Evolutionary conservation across 2,797 vertebrate genomes (phyloP).

Genomic region (Adrianichthys oophorus): DNA sequence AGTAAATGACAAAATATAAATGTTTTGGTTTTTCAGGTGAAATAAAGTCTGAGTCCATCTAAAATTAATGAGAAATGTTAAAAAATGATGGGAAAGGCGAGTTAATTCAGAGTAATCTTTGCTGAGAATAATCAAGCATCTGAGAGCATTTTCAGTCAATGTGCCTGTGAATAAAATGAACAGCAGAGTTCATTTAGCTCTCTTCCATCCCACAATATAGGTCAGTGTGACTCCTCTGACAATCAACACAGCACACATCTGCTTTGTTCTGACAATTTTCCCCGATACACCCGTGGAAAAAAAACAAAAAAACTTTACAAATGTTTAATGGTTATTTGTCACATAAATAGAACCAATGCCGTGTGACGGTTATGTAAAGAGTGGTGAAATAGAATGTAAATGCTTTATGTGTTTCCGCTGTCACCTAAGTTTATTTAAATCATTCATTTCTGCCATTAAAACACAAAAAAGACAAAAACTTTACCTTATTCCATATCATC

Average conservation of each 20-base stretch:
- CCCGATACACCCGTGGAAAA: too few species aligned
- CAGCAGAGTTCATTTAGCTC: not conserved
- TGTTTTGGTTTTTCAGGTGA: too few species aligned
- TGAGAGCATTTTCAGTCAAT: too few species aligned
- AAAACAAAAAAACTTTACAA: too few species aligned
- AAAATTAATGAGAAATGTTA: too few species aligned
- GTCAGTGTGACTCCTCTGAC: not conserved
- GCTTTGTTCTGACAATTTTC: not conserved
- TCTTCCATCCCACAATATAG: not conserved
- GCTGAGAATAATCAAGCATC: too few species aligned
- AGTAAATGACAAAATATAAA: too few species aligned
- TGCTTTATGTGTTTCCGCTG: not conserved
- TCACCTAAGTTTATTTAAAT: not conserved
- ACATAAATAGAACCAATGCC: not conserved
- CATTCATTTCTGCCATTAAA: slow-evolving; percentile 6
- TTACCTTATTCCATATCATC: too few species aligned
- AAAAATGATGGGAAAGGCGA: too few species aligned
- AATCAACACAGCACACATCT: slow-evolving; percentile 1
- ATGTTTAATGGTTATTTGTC: not conserved
- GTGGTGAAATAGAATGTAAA: not conserved
- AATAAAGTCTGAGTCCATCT: too few species aligned
- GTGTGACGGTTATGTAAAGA: slow-evolving; percentile 15
- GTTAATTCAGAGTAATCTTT: too few species aligned
- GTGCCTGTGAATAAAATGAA: not conserved
- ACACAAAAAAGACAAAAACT: not conserved